Evolutionary conservation across 53 echinoderm and acorn worm species (phyloP).

Genomic region (Hippasteria phrygiana): DNA sequence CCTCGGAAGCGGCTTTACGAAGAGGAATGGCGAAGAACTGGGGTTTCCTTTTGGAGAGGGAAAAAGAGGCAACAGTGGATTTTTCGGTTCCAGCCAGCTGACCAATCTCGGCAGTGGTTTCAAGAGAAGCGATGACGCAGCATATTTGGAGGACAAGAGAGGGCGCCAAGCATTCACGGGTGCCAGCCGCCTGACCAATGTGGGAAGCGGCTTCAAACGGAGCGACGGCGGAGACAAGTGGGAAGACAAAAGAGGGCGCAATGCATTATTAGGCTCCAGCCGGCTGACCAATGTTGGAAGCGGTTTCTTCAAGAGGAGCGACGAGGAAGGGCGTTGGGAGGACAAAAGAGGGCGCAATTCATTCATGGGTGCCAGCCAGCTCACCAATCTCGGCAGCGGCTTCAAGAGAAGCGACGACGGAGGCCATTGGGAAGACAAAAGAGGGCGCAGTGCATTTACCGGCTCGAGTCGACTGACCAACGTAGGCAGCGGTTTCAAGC

Average conservation of each 20-base stretch:
- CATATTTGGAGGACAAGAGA: constrained; percentile 4
- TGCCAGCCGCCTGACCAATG: constrained; percentile 22
- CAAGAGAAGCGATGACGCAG: not conserved
- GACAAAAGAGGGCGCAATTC: constrained; percentile 10
- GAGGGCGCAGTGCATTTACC: not conserved
- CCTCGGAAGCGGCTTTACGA: constrained; percentile 30
- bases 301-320: constrained; percentile 21
- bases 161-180: not conserved
- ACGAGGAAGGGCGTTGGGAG: not conserved
- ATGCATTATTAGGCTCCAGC: not conserved
- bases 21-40: not conserved
- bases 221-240: not conserved
- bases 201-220: constrained; percentile 10
- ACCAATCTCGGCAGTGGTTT: constrained; percentile 34
- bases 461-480: constrained; percentile 20
- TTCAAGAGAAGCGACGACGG: constrained; percentile 23
- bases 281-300: constrained; percentile 38
- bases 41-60: too few relatives aligned
- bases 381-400: constrained; percentile 30
- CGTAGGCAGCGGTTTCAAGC: constrained; percentile 35
- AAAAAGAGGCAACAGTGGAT: too few relatives aligned
- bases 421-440: constrained; percentile 21
- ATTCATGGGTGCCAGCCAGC: not conserved
- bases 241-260: constrained; percentile 40
- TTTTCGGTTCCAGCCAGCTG: too few relatives aligned